Evolutionary conservation across 2,797 vertebrate genomes (phyloP), one percentile per base, ranked within the genome.

Genomic region (Thalassophryne amazonica): DNA sequence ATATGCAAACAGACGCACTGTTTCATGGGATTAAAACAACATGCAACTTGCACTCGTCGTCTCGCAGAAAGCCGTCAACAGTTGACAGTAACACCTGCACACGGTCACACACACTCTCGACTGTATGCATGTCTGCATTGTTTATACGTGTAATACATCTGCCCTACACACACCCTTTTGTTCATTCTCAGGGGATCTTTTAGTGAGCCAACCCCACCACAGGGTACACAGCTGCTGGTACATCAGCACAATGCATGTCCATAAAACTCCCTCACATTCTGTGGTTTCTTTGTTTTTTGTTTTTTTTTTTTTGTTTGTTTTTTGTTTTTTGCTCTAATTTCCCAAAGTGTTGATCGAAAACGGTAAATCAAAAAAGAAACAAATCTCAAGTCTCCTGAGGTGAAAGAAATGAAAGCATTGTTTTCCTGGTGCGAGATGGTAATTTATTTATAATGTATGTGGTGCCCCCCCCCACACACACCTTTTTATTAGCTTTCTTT

Each of bases 111-210:
- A 18, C 19, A 38, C n/a, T n/a, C 11, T 25, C 25, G 25, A 25
- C 10, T 9, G 23, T 25, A 25, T 25, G 23, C 29, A 45, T 11
- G 24, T 21, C 46, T 31, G 23, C 30, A 18, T 12, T 34, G 18
- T 47, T 14, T 32, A 40, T 20, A 40, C 16, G 25, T 14, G 46
- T 42, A 49, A 43, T 63, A 38, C 62, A 31, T 31, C 36, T 23
- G 51, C 59, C 66, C 73, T 24, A 60, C 76, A 76, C 43, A 52
- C 61, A 69, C 67, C 64, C 61, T 72, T 85, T 72, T 60, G 71
- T 84, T 86, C 81, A 73, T 84, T 87, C 88, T 90, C 85, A 88
- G 89, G 89, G 82, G 80, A 88, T 84, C 76, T 77, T 86, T 83
- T 60, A 72, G 85, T 83, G 76, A 88, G 80, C 85, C 83, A 83